A percentile compares a stretch with the other conserved stretches of the same genome.
Evolutionary conservation across 2,113 vertebrate genomes (phyloP).

Genomic region (Saguinus midas): DNA sequence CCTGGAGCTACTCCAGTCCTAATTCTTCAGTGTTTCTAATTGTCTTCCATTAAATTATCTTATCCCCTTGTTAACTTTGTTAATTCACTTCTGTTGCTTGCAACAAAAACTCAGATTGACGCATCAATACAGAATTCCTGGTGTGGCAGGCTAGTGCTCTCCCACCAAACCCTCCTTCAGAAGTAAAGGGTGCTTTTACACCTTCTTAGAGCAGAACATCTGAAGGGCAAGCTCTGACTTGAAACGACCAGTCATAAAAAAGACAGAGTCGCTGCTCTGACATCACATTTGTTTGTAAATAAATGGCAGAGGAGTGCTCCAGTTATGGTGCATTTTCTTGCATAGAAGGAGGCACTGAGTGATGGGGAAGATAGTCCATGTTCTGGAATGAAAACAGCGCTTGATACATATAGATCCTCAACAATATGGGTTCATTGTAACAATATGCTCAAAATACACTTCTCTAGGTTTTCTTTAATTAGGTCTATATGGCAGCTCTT

Average conservation of each 20-base stretch:
- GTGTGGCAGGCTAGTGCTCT: not conserved
- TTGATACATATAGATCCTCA: not conserved
- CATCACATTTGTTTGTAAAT: not conserved
- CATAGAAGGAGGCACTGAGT: not conserved
- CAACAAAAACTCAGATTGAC: not conserved
- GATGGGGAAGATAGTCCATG: not conserved
- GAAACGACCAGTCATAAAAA: not conserved
- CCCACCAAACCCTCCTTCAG: not conserved
- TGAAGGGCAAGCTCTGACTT: not conserved
- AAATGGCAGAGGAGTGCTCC: not conserved
- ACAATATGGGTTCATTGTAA: not conserved
- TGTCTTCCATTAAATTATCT: not conserved
- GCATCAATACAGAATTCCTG: not conserved
- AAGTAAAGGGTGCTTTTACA: not conserved
- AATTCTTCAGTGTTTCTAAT: not conserved
- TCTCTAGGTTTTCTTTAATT: slow-evolving; percentile 25
- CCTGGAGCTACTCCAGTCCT: not conserved
- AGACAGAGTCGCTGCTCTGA: not conserved
- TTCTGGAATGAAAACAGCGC: not conserved
- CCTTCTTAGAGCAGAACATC: not conserved
- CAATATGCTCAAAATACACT: not conserved
- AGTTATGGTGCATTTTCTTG: not conserved
- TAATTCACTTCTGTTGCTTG: not conserved
- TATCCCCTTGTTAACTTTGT: not conserved
- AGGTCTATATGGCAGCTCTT: not conserved